Base-by-base conservation (phyloP, 1,140 invertebrate species). In the Marisa cornuarietis region DNA sequence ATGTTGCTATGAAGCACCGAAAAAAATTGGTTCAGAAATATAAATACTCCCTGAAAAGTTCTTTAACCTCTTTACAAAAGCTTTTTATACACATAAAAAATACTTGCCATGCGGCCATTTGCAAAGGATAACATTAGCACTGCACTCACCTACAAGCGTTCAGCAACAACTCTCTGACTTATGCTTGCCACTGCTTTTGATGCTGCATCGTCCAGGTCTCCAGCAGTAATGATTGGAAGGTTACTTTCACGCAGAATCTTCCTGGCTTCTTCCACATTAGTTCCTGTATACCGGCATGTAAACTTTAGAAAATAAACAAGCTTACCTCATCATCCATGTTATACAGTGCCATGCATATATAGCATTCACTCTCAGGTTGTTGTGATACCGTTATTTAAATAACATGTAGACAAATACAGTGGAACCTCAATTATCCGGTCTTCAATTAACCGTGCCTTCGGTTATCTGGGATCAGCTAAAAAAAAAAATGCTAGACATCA, bases 121-220 rank as follows among this genome's bases (percentile, higher is more conserved):
- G n/a, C 62, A 63, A n/a, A 2, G 65, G 1, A n/a, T 24, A 31
- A n/a, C 22, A n/a, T n/a, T 68, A 10, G 11, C 13, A 24, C 2
- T n/a, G 22, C 22, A 68, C n/a, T 13, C 22, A n/a, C 26, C n/a
- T 24, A 31, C 0, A 16, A 9, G 65, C 26, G 22, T 68, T 24
- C 65, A 24, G 9, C 65, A 24, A n/a, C 65, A n/a, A 68, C 65
- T n/a, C 52, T 26, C 51, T 42, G 76, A 42, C 8, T 18, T 13
- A 92, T 79, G 85, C 88, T 88, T 66, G 88, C 84, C 1, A 98
- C 96, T 76, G 95, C 96, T 90, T 96, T 95, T 87, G 94, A 93
- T 0, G 98, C 98, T 62, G 97, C 98, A 90, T 98, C 95, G 85
- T 99, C 97, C 71, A 99, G 93, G 83, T 93, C 93, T 10, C 96